A percentile compares a stretch with the other conserved stretches of the same genome.
Evolutionary conservation across 2,797 vertebrate species (phyloP).

Genomic region (Odontamblyopus lacepedii): DNA sequence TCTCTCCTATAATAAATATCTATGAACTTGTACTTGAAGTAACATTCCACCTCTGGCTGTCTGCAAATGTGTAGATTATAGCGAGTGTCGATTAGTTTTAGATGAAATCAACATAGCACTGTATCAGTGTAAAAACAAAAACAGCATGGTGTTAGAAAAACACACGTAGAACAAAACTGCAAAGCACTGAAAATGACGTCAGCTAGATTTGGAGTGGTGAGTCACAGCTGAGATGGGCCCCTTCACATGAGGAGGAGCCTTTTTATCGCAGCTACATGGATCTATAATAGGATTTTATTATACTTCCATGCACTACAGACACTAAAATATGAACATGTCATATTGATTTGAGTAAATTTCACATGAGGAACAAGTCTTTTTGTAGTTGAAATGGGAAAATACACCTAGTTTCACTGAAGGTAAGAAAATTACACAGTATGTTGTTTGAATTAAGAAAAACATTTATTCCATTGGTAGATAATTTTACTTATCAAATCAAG

Average conservation of each 20-base stretch:
- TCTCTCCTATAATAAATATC: slow-evolving; percentile 1
- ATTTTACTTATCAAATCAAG: no score
- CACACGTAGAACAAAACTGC: slow-evolving; percentile 48
- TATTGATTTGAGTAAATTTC: no score
- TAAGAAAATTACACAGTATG: no score
- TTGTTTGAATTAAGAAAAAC: no score
- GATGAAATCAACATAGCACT: slow-evolving; percentile 61
- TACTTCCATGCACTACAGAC: no score
- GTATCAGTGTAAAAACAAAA: slow-evolving; percentile 64
- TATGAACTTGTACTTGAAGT: background rate
- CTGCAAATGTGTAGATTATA: slow-evolving; percentile 16
- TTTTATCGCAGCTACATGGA: slow-evolving; percentile 27
- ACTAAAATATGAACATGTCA: no score
- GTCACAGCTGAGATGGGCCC: slow-evolving; percentile 52
- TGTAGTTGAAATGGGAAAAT: no score
- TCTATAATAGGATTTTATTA: slow-evolving; percentile 42
- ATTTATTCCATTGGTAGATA: no score
- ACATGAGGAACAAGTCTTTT: no score
- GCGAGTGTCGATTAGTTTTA: slow-evolving; percentile 33
- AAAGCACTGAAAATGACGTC: slow-evolving; percentile 52
- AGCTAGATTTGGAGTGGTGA: slow-evolving; percentile 38
- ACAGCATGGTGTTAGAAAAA: slow-evolving; percentile 54
- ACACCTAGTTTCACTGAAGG: no score
- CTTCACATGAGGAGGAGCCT: slow-evolving; percentile 40
- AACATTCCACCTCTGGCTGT: slow-evolving; percentile 41